Conservation (phyloP, 2,797 vertebrate species). For the Onychomys arenicola region DNA sequence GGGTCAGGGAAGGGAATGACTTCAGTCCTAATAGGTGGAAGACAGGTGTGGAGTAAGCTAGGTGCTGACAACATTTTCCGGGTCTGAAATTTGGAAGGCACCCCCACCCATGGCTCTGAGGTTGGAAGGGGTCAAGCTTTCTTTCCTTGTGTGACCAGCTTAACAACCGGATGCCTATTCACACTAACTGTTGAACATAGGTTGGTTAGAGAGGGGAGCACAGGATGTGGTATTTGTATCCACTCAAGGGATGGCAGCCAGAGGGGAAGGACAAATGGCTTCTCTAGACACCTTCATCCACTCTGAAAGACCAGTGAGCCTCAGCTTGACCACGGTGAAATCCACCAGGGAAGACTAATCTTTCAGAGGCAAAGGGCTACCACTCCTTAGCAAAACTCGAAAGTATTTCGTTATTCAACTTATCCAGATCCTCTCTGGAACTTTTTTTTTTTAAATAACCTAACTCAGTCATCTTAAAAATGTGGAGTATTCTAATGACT, state of each 20-base stretch:
- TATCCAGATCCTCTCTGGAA: background rate
- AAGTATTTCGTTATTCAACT: background rate
- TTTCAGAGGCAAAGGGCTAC: background rate
- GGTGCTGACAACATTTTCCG: slow-evolving; percentile 28
- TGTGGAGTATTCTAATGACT: background rate
- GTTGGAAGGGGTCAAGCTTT: background rate
- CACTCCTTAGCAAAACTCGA: slow-evolving; percentile 4
- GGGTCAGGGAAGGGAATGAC: background rate
- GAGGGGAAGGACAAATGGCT: background rate
- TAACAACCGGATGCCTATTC: slow-evolving; percentile 31
- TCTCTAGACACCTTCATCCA: background rate
- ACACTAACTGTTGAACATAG: slow-evolving; percentile 14
- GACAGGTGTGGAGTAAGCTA: background rate
- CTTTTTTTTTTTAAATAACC: background rate
- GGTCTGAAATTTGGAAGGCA: background rate
- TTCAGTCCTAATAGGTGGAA: background rate
- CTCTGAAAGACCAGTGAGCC: background rate
- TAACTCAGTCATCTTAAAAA: slow-evolving; percentile 40
- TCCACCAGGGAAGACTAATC: background rate
- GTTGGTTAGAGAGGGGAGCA: slow-evolving; percentile 28
- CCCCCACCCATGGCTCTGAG: background rate
- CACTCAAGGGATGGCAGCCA: background rate
- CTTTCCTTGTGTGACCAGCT: background rate
- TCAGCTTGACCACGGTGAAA: background rate
- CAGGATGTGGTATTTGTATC: background rate